These are phyloP conservation scores for Dicyrtoma fusca DNA, from an alignment of 2,888 invertebrate genomes.

Conservation along the genomic window DNA sequence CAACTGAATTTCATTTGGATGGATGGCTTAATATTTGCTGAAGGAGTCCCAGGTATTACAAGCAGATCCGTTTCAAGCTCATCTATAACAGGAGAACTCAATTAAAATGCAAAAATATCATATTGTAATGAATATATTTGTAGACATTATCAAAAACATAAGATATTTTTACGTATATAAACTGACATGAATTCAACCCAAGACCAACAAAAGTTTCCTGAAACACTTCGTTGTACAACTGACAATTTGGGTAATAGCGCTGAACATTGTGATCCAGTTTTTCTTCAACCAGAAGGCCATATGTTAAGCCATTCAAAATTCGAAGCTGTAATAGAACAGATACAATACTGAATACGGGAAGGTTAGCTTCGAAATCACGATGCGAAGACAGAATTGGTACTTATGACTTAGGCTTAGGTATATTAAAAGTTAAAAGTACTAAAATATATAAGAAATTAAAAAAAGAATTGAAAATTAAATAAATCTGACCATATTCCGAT, in stretches of 20 bases:
- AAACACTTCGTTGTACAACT: slow-evolving; percentile 21
- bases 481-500: slow-evolving; percentile 35
- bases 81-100: no score
- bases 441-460: neutral
- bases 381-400: no score
- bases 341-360: slow-evolving; percentile 2
- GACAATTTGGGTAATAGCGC: slow-evolving; percentile 16
- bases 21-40: neutral
- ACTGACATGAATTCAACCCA: slow-evolving; percentile 4
- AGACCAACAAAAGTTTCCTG: neutral
- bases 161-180: neutral
- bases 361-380: neutral
- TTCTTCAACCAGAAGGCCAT: slow-evolving; percentile 43
- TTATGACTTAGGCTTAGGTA: no score
- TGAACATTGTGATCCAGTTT: slow-evolving; percentile 35
- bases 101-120: neutral
- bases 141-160: neutral
- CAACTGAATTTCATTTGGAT: slow-evolving; percentile 34
- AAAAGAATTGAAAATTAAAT: neutral
- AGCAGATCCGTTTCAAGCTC: neutral
- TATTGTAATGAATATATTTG: neutral
- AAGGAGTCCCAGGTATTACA: neutral
- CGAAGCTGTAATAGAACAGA: slow-evolving; percentile 32
- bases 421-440: no score
- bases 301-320: slow-evolving; percentile 44